phyloP scores from a whole-genome alignment of 2,797 vertebrate genomes.

The Periophthalmus magnuspinnatus region DNA sequence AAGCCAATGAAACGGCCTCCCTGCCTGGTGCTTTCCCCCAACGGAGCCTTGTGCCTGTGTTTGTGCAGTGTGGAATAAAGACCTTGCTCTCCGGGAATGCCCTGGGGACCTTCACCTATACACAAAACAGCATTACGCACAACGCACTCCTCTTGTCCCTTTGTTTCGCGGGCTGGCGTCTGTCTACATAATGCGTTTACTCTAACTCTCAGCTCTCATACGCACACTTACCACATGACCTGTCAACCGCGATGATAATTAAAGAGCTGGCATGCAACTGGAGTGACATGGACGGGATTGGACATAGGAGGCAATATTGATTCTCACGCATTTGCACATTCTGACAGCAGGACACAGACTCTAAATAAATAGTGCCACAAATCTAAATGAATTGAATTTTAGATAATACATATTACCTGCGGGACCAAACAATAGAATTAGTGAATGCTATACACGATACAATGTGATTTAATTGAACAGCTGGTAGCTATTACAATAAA shows the following conservation, averaged over 20 bases:
- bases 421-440: neutral
- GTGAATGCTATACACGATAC: neutral
- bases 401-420: neutral
- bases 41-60: constrained; percentile 51
- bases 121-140: constrained; percentile 57
- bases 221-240: constrained; percentile 30
- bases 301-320: constrained; percentile 12
- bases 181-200: constrained; percentile 47
- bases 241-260: constrained; percentile 33
- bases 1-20: constrained; percentile 62
- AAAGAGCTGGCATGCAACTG: constrained; percentile 27
- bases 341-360: neutral
- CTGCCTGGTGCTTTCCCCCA: constrained; percentile 60
- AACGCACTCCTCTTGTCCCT: constrained; percentile 46
- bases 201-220: constrained; percentile 35
- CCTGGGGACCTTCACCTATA: constrained; percentile 54
- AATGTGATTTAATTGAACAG: constrained; percentile 1
- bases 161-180: constrained; percentile 50
- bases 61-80: constrained; percentile 65
- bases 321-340: neutral
- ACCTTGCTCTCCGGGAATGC: constrained; percentile 48
- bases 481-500: constrained; percentile 3
- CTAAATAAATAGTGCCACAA: neutral
- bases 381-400: neutral
- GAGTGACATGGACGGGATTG: constrained; percentile 26